Base-by-base conservation (phyloP, 2,113 vertebrate species). In the Turdus rufiventris region DNA sequence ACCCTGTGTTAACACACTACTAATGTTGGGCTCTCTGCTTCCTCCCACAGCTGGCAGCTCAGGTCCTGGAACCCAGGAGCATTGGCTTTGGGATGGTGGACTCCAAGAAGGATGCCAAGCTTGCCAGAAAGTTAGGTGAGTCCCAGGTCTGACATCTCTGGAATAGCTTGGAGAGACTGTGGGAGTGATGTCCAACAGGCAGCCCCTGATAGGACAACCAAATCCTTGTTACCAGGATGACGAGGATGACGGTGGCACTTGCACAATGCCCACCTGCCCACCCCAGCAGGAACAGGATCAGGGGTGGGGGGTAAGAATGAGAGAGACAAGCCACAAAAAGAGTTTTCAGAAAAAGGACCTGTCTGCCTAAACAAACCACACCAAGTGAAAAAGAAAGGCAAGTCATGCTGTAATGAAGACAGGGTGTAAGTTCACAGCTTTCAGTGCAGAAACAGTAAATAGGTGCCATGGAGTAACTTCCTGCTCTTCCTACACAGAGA, bases 11-110 rank as follows among this genome's bases (percentile, higher is more conserved):
- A 72, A 25, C 20, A 25, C 20, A 23, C 48, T 10, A 4, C n/a
- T 96, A 67, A 97, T 3, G 1, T 6, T 56, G 56, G 34, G 53
- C 7, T 93, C 34, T 95, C 84, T 94, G 72, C 11, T 70, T 67
- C 43, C 58, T 88, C 68, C 71, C 70, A 93, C 93, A 99, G 99
- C 97, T 99, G 72, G 98, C 98, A 20, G 99, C 99, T 92, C 99
- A 99, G 95, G 98, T 99, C 33, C 93, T 99, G 89, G 99, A 99
- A 54, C 98, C 98, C 47, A 99, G 99, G 84, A 98, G 98, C 62
- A 98, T 99, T 4, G 99, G 99, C 18, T 99, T 99, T 67, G 99
- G 98, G 74, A 98, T 98, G 98, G 98, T 99, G 10, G 99, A 99
- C 96, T 98, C 99, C 74, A 98, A 99, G 88, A 99, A 99, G 96